These are phyloP conservation scores for Lemur catta DNA, from an alignment of 2,797 vertebrate genomes.

Conservation along the genomic window DNA sequence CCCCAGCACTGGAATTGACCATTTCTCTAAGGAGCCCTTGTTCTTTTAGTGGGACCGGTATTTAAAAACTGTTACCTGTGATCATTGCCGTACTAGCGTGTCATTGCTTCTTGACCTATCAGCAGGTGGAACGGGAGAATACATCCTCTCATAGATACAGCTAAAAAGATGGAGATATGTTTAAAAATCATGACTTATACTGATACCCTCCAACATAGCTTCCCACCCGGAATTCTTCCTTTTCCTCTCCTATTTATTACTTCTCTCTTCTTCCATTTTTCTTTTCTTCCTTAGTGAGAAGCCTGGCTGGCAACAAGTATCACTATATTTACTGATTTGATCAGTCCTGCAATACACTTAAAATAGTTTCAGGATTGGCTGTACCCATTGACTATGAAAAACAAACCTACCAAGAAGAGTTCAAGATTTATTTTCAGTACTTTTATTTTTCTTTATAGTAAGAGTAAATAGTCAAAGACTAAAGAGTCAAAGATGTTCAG, in stretches of 20 bases:
- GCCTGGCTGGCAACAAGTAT: not conserved
- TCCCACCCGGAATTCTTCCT: not conserved
- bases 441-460: slow-evolving; percentile 31
- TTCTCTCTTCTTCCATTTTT: not conserved
- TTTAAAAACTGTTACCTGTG: slow-evolving; percentile 9
- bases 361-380: not conserved
- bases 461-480: not conserved
- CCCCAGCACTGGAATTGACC: not conserved
- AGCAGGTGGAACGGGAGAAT: not conserved
- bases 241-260: not conserved
- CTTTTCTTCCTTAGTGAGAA: not conserved
- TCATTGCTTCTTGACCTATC: slow-evolving; percentile 13
- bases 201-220: not conserved
- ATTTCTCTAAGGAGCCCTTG: not conserved
- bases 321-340: not conserved
- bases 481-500: not conserved
- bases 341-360: not conserved
- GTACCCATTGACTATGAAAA: not conserved
- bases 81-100: not conserved
- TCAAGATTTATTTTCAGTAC: slow-evolving; percentile 20
- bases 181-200: not conserved
- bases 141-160: not conserved
- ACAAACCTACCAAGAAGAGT: not conserved
- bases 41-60: not conserved
- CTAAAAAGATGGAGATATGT: not conserved